Evolutionary conservation across 1,140 invertebrate species (phyloP), one percentile per base, ranked within the genome.

Genomic region (Anoplophora glabripennis): DNA sequence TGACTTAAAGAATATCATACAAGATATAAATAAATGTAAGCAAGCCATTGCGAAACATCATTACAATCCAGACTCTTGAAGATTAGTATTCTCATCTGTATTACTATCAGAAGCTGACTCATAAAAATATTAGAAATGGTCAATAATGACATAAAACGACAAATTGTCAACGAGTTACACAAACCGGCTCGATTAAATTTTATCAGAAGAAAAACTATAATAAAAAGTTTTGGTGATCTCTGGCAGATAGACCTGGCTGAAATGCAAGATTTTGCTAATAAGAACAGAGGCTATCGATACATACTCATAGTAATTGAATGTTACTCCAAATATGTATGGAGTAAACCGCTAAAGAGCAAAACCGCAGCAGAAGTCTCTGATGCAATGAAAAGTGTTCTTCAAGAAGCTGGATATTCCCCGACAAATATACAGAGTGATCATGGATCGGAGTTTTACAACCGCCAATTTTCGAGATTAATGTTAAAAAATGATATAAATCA

Each of bases 151-250:
- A 28, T 5, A 40, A 64, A 64, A 51, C 34, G 33, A 48, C 44
- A 59, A 28, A 34, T 76, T n/a, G 67, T 73, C 15, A 61, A 69
- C 53, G 75, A 76, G 60, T 60, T 77, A 38, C 74, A 76, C 59
- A 71, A 64, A 60, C 64, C 67, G 37, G 70, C 72, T 21, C 60
- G 75, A 60, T 67, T 65, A 59, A 74, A 72, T 61, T 78, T 71
- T 71, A 57, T 28, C 18, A 62, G 77, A 46, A 47, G 55, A 48
- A 44, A 35, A 12, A 57, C 55, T 14, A 48, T 54, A 44, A 14
- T 28, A 28, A 28, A 12, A 2, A 15, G 12, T 4, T 14, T 5
- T 33, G 53, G 18, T 12, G 66, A 67, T 53, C 36, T 69, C 40
- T 70, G 59, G 61, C 59, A 70, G 61, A 47, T 40, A 4, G 67